Evolutionary conservation across 2,113 vertebrate genomes (phyloP).

Genomic region (Lepisosteus oculatus): DNA sequence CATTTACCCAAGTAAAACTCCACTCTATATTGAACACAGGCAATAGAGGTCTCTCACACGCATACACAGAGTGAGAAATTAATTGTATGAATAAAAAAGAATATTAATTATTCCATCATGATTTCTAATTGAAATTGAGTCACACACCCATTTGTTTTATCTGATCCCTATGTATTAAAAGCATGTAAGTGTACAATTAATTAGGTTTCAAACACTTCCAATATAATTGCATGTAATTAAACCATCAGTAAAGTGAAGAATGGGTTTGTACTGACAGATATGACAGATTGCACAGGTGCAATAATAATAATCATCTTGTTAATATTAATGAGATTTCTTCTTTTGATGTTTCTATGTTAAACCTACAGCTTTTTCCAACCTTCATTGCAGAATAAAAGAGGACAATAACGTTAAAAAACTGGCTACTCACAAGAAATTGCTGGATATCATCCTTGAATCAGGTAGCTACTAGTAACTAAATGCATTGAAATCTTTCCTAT

Average conservation of each 20-base stretch:
- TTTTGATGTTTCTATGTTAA: too few species aligned
- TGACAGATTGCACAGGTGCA: slow-evolving; percentile 57
- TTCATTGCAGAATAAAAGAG: too few species aligned
- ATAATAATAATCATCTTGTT: slow-evolving; percentile 44
- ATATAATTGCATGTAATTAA: slow-evolving; percentile 72
- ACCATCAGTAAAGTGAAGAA: slow-evolving; percentile 57
- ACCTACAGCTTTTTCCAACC: too few species aligned
- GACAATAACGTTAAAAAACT: too few species aligned
- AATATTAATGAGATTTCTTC: too few species aligned
- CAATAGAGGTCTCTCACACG: too few species aligned
- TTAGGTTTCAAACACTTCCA: slow-evolving; percentile 63
- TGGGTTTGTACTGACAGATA: slow-evolving; percentile 58
- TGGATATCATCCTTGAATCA: too few species aligned
- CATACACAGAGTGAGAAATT: not conserved
- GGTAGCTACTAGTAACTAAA: too few species aligned
- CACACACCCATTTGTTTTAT: slow-evolving; percentile 70
- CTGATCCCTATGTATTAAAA: slow-evolving; percentile 61
- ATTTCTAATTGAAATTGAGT: slow-evolving; percentile 68
- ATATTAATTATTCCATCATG: slow-evolving; percentile 65
- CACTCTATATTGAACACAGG: too few species aligned
- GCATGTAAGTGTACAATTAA: slow-evolving; percentile 68
- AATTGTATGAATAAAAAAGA: slow-evolving; percentile 46
- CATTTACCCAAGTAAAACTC: too few species aligned
- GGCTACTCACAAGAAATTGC: too few species aligned
- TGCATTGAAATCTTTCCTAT: too few species aligned